phyloP scores from a whole-genome alignment of 2,797 vertebrate species.

The Triplophysa yarkandensis region DNA sequence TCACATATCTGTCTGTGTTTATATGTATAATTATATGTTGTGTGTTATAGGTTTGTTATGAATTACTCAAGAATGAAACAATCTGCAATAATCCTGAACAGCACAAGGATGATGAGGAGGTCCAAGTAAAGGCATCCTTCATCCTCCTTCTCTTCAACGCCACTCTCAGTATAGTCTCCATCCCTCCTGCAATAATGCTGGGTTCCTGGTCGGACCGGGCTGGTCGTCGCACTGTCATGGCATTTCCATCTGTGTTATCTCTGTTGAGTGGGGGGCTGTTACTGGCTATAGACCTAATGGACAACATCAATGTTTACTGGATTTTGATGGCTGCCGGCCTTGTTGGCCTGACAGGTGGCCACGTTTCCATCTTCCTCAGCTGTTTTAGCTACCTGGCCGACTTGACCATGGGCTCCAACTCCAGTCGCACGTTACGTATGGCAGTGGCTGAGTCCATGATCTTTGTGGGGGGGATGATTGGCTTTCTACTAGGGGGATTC shows the following conservation, averaged over 20 bases:
- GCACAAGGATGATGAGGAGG: conserved; percentile 47
- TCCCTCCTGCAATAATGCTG: conserved; percentile 64
- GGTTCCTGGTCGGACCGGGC: conserved; percentile 69
- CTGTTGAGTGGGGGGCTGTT: conserved; percentile 58
- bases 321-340: conserved; percentile 52
- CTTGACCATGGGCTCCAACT: conserved; percentile 50
- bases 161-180: conserved; percentile 60
- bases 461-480: conserved; percentile 65
- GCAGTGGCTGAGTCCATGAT: conserved; percentile 70
- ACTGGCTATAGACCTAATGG: conserved; percentile 54
- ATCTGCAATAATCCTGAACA: conserved; percentile 53
- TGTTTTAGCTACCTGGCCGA: conserved; percentile 70
- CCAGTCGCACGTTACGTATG: conserved; percentile 63
- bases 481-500: conserved; percentile 63
- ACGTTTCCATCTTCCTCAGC: conserved; percentile 67
- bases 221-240: conserved; percentile 59
- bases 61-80: conserved; percentile 50
- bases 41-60: conserved; percentile 61
- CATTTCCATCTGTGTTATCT: conserved; percentile 61
- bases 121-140: conserved; percentile 60
- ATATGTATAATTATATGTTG: too few relatives aligned
- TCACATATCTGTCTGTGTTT: too few relatives aligned
- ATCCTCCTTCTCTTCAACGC: conserved; percentile 61
- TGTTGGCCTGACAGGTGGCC: conserved; percentile 63
- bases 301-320: conserved; percentile 61